phyloP scores from a whole-genome alignment of 1,140 invertebrate genomes.

The Pomacea maculata region DNA sequence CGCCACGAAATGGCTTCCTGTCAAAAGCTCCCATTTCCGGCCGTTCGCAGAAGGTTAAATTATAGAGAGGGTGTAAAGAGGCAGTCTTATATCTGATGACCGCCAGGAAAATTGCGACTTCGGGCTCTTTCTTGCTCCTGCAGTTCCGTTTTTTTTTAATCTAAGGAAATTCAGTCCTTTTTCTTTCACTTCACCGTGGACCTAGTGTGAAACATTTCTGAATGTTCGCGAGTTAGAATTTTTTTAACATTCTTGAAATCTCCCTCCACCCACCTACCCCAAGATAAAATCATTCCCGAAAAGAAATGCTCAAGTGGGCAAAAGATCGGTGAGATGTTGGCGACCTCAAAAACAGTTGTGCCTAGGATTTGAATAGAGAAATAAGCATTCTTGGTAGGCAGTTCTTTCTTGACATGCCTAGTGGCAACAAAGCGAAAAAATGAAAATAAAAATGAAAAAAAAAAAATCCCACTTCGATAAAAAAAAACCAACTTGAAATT shows the following conservation, averaged over 20 bases:
- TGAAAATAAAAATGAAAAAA: too few relatives aligned
- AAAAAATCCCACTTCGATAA: too few relatives aligned
- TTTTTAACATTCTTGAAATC: neutral
- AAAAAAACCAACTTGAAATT: too few relatives aligned
- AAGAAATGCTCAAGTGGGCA: too few relatives aligned
- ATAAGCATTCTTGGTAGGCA: too few relatives aligned
- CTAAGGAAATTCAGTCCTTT: neutral
- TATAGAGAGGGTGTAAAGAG: slow-evolving; percentile 22
- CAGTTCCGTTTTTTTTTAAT: slow-evolving; percentile 5
- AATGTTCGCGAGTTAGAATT: neutral
- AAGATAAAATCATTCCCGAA: too few relatives aligned
- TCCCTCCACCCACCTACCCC: too few relatives aligned
- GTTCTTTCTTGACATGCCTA: too few relatives aligned
- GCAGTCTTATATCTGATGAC: neutral
- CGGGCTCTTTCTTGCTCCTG: slow-evolving; percentile 3
- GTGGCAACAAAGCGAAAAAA: too few relatives aligned
- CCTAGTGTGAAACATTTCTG: neutral
- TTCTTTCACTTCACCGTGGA: neutral
- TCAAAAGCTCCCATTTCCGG: slow-evolving; percentile 24
- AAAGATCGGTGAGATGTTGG: too few relatives aligned
- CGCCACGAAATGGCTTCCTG: slow-evolving; percentile 21
- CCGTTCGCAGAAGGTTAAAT: slow-evolving; percentile 19
- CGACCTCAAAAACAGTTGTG: too few relatives aligned
- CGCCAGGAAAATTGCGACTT: slow-evolving; percentile 4
- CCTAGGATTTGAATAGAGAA: too few relatives aligned